phyloP scores from a whole-genome alignment of 2,797 vertebrate species.

The Lagorchestes hirsutus region DNA sequence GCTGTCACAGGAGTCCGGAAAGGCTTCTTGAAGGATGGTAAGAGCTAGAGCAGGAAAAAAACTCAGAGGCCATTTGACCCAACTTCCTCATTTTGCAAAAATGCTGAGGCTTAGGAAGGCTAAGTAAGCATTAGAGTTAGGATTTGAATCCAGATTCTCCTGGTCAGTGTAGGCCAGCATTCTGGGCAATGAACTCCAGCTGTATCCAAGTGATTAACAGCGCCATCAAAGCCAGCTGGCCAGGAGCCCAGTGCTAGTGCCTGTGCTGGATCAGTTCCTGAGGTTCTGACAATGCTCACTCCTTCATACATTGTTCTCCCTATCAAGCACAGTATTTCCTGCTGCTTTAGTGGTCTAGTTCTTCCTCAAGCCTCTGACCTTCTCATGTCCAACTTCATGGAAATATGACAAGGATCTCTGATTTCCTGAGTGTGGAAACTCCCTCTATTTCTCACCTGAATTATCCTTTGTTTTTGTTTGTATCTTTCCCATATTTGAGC shows the following conservation, averaged over 20 bases:
- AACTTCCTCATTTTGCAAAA: not conserved
- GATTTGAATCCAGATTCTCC: not conserved
- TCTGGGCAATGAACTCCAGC: not conserved
- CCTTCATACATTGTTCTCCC: not conserved
- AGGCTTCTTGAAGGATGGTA: not conserved
- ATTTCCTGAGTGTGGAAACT: not conserved
- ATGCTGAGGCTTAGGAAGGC: not conserved
- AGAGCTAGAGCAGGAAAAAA: not conserved
- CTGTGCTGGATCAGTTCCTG: not conserved
- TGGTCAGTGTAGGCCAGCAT: not conserved
- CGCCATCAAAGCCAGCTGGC: not conserved
- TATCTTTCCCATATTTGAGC: not conserved
- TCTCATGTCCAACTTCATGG: not conserved
- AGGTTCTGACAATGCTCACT: not conserved
- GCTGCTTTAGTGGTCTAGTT: not conserved
- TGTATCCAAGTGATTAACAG: not conserved
- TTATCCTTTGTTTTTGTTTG: constrained; percentile 4
- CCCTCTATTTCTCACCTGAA: not conserved
- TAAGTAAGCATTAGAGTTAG: not conserved
- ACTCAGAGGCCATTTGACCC: not conserved
- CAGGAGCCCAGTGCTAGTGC: not conserved
- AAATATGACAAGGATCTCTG: not conserved
- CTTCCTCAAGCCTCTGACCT: not conserved
- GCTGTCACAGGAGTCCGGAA: not conserved
- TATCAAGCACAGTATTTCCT: accelerated